Conservation (phyloP, 2,888 invertebrate species). For the Taphrorychus bicolor region DNA sequence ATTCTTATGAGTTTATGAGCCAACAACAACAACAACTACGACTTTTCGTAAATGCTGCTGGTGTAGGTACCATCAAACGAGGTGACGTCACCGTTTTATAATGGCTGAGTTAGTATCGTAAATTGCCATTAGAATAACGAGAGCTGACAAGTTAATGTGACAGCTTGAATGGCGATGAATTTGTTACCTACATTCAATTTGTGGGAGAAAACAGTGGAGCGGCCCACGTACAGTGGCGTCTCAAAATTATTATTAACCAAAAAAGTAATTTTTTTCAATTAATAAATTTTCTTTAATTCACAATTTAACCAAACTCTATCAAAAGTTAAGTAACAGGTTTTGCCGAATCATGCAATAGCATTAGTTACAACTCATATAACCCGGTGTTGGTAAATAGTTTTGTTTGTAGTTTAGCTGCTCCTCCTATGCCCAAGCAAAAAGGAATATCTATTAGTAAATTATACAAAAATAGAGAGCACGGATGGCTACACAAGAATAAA, state of each 20-base stretch:
- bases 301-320: too few species aligned
- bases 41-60: background rate
- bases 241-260: background rate
- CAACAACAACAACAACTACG: too few species aligned
- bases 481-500: conserved; percentile 2
- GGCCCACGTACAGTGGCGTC: background rate
- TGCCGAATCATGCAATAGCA: too few species aligned
- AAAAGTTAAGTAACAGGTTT: too few species aligned
- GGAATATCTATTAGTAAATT: conserved; percentile 2
- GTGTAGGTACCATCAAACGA: conserved; percentile 1
- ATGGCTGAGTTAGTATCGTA: conserved; percentile 27
- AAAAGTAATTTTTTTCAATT: background rate
- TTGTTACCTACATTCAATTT: conserved; percentile 7
- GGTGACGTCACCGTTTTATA: conserved; percentile 27
- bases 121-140: conserved; percentile 40
- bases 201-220: conserved; percentile 3
- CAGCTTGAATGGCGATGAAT: conserved; percentile 29
- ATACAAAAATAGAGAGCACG: background rate
- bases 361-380: too few species aligned
- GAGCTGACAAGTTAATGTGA: conserved; percentile 39
- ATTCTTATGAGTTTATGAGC: background rate
- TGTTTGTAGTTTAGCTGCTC: background rate
- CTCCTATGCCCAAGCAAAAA: background rate
- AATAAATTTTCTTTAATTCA: too few species aligned
- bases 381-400: too few species aligned